Evolutionary conservation across 2,888 invertebrate species (phyloP).

Genomic region (Lithophane semibrunnea): DNA sequence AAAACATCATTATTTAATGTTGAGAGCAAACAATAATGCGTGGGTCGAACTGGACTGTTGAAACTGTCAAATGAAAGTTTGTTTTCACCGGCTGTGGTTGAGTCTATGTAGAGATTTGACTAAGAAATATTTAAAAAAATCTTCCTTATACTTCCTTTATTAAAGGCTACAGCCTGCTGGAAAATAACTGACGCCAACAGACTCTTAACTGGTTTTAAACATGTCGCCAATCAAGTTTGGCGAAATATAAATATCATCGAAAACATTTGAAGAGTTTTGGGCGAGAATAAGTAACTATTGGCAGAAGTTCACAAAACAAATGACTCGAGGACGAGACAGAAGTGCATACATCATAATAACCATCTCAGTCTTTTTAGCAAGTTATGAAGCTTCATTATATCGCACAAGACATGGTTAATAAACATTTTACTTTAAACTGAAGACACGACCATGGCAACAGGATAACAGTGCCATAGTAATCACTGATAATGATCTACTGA

Average conservation of each 20-base stretch:
- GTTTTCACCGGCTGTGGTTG: slow-evolving; percentile 30
- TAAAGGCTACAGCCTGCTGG: not conserved
- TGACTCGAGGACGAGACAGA: not conserved
- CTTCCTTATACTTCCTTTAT: not conserved
- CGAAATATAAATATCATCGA: not conserved
- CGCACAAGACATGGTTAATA: slow-evolving; percentile 6
- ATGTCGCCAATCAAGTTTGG: not conserved
- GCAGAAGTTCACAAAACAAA: not conserved
- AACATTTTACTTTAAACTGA: slow-evolving; percentile 26
- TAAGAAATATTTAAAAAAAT: slow-evolving; percentile 1
- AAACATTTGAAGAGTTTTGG: not conserved
- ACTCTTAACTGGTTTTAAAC: slow-evolving; percentile 17
- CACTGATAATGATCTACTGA: slow-evolving; percentile 41
- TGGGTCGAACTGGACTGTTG: slow-evolving; percentile 54
- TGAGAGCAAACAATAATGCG: slow-evolving; percentile 57
- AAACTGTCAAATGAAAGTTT: slow-evolving; percentile 53
- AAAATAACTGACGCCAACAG: slow-evolving; percentile 2
- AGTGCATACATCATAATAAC: not conserved
- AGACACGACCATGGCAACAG: slow-evolving; percentile 4
- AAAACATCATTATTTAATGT: slow-evolving; percentile 62
- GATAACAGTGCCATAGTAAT: slow-evolving; percentile 35
- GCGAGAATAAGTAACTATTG: not conserved
- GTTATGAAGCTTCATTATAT: not conserved
- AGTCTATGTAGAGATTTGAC: slow-evolving; percentile 12
- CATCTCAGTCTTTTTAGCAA: not conserved